phyloP scores from a whole-genome alignment of 2,888 invertebrate species.

The Melanchra persicariae region DNA sequence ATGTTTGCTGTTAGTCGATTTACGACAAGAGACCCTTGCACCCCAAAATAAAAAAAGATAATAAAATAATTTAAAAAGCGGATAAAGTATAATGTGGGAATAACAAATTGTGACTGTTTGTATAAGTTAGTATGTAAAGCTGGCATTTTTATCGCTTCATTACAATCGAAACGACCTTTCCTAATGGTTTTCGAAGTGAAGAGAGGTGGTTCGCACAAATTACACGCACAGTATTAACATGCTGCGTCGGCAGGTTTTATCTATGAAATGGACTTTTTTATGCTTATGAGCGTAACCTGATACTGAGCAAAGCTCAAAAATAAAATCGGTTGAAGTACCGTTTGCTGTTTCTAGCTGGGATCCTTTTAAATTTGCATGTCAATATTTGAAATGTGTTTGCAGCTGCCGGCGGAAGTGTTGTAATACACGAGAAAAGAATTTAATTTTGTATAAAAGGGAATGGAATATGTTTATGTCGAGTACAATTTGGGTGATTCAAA shows the following conservation, averaged over 20 bases:
- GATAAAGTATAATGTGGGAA: conserved; percentile 24
- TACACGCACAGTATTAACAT: conserved; percentile 56
- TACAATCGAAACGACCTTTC: conserved; percentile 68
- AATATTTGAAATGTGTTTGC: conserved; percentile 54
- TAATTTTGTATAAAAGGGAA: conserved; percentile 38
- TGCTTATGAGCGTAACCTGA: conserved; percentile 46
- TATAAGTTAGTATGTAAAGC: conserved; percentile 62
- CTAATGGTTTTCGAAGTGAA: conserved; percentile 65
- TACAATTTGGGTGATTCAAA: conserved; percentile 29
- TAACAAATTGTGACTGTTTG: conserved; percentile 55
- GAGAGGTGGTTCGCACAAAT: conserved; percentile 61
- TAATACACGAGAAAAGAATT: conserved; percentile 44
- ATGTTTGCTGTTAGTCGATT: conserved; percentile 34
- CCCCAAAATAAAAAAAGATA: conserved; percentile 45
- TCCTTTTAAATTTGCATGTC: conserved; percentile 53
- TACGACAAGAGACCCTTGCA: conserved; percentile 47
- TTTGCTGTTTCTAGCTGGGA: conserved; percentile 44
- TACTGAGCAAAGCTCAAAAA: conserved; percentile 37
- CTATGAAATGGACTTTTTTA: conserved; percentile 61
- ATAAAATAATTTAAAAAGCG: conserved; percentile 38
- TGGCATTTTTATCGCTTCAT: conserved; percentile 67
- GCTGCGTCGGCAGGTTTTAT: conserved; percentile 62
- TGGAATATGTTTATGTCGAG: conserved; percentile 21
- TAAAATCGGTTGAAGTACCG: conserved; percentile 45
- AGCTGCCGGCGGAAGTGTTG: conserved; percentile 41